Conservation (phyloP, 2,888 invertebrate species). For the Lamellibrachia columna region DNA sequence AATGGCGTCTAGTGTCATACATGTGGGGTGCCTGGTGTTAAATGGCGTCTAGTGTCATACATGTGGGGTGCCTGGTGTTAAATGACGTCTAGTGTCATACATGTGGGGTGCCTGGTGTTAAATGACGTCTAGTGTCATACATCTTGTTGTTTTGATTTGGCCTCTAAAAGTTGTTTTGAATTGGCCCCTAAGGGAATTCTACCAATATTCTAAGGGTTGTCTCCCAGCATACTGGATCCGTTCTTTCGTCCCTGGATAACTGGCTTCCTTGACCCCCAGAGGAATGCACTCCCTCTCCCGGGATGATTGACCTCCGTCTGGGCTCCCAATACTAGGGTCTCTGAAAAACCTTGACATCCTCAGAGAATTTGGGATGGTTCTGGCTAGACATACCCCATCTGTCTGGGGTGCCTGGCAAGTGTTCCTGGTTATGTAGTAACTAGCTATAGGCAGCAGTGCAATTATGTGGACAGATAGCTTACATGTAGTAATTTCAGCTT, state of each 20-base stretch:
- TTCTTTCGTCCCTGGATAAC: neutral
- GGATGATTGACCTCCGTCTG: neutral
- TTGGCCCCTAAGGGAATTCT: neutral
- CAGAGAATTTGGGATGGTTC: neutral
- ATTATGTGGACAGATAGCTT: no score
- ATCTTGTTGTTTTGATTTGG: neutral
- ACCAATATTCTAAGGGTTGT: neutral
- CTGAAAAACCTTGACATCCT: slow-evolving; percentile 9
- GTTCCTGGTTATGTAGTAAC: neutral
- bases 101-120: no score
- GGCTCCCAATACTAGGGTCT: neutral
- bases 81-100: no score
- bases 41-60: no score
- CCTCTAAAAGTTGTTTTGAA: neutral
- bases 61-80: no score
- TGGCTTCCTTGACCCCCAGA: neutral
- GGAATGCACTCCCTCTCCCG: neutral
- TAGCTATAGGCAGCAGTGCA: no score
- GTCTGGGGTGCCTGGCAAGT: neutral
- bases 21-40: no score
- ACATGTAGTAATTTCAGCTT: no score
- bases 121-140: no score
- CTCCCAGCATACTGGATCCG: neutral
- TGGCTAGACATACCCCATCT: neutral
- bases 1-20: no score